Evolutionary conservation across 2,888 invertebrate genomes (phyloP).

Genomic region (Maniola hyperantus): DNA sequence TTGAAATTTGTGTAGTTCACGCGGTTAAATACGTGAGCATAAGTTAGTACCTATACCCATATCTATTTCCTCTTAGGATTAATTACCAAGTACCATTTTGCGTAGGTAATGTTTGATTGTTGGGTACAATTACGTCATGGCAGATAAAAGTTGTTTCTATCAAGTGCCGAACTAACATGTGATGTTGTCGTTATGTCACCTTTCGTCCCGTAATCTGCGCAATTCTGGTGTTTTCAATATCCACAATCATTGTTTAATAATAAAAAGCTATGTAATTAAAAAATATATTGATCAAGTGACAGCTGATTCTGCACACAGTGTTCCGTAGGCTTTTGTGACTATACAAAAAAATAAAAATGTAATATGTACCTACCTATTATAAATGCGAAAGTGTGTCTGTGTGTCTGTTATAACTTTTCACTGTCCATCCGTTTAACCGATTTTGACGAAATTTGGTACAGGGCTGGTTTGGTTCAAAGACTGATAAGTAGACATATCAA

Average conservation of each 20-base stretch:
- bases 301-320: neutral
- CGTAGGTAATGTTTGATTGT: neutral
- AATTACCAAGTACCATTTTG: neutral
- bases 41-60: too few species aligned
- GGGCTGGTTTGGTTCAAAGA: too few species aligned
- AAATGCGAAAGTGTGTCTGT: too few species aligned
- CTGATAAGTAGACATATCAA: too few species aligned
- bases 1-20: too few species aligned
- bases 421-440: too few species aligned
- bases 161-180: constrained; percentile 11
- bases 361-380: too few species aligned
- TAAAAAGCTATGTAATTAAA: neutral
- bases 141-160: constrained; percentile 8
- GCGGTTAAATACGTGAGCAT: too few species aligned
- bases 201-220: constrained; percentile 49
- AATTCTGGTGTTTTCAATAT: constrained; percentile 33
- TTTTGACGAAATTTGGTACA: too few species aligned
- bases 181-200: constrained; percentile 51
- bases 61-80: neutral
- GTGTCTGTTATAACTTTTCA: too few species aligned
- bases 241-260: constrained; percentile 11
- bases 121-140: constrained; percentile 23
- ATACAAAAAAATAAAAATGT: too few species aligned
- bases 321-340: neutral
- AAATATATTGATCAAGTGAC: neutral